Percentiles rank a stretch among this genome's conserved stretches.
These are phyloP conservation scores for Pelobates cultripes DNA, from an alignment of 2,797 vertebrate species.

Conservation along the genomic window DNA sequence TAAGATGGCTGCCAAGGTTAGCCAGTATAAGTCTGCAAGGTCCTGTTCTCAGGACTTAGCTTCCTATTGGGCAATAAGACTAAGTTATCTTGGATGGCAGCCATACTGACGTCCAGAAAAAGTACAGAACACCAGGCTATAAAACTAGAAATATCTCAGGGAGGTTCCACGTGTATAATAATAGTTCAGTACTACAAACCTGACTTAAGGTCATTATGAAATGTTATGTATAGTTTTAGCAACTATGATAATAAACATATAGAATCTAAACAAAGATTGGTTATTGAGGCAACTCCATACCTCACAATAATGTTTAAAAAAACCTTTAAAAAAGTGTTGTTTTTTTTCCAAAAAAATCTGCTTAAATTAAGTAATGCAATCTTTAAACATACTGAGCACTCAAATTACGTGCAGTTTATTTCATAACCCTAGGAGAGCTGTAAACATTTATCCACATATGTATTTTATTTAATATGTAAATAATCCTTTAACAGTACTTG, in stretches of 20 bases:
- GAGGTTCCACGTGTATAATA: not conserved
- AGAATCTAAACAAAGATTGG: not conserved
- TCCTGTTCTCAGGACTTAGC: conserved; percentile 18
- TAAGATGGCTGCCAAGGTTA: conserved; percentile 29
- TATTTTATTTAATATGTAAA: conserved; percentile 34
- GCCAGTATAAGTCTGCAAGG: conserved; percentile 7
- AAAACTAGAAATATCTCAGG: conserved; percentile 2
- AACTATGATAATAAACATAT: not conserved
- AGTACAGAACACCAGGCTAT: not conserved
- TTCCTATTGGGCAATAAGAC: not conserved
- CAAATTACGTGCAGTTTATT: not conserved
- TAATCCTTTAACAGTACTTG: conserved; percentile 19
- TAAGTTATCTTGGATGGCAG: conserved; percentile 28
- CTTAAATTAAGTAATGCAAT: conserved; percentile 30
- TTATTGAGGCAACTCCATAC: not conserved
- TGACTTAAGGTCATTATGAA: not conserved
- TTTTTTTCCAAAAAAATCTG: not conserved
- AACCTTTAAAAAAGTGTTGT: not conserved
- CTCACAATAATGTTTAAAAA: not conserved
- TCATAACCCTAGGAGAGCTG: conserved; percentile 7
- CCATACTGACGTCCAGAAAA: conserved; percentile 22
- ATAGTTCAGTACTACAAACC: not conserved
- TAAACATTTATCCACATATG: conserved; percentile 21
- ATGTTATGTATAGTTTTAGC: not conserved
- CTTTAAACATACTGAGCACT: conserved; percentile 1